These are phyloP conservation scores for Pseudanteris insignis DNA, from an alignment of 2,888 invertebrate species.

Conservation along the genomic window DNA sequence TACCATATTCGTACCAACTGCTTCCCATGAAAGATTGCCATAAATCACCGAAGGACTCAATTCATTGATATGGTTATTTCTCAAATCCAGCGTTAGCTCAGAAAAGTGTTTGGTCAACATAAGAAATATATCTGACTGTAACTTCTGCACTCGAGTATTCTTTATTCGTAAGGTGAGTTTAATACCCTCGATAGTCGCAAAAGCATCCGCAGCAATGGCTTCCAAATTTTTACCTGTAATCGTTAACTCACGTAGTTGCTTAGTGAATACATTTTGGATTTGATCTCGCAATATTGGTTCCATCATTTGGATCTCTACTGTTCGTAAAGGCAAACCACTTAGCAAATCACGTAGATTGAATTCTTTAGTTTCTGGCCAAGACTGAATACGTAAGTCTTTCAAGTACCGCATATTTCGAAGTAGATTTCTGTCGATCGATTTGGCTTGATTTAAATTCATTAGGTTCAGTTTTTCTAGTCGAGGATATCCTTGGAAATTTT, in stretches of 20 bases:
- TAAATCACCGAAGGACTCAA: constrained; percentile 87
- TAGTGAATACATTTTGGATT: constrained; percentile 79
- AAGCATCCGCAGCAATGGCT: constrained; percentile 80
- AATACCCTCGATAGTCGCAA: constrained; percentile 78
- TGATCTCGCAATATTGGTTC: constrained; percentile 80
- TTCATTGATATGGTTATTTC: constrained; percentile 83
- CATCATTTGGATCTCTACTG: constrained; percentile 79
- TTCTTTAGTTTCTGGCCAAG: constrained; percentile 80
- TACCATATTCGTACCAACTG: constrained; percentile 86
- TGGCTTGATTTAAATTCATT: constrained; percentile 77
- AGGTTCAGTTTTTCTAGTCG: constrained; percentile 80
- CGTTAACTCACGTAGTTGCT: constrained; percentile 81
- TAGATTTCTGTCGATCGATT: constrained; percentile 79
- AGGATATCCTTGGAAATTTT: constrained; percentile 76
- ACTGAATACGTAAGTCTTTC: constrained; percentile 76
- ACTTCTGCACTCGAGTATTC: constrained; percentile 79
- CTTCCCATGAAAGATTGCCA: constrained; percentile 88
- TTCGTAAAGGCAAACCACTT: constrained; percentile 76
- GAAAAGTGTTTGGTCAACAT: constrained; percentile 78
- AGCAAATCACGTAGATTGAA: constrained; percentile 78
- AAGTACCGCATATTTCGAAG: constrained; percentile 75
- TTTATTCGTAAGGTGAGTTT: constrained; percentile 81
- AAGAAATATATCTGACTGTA: constrained; percentile 83
- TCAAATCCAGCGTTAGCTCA: constrained; percentile 83
- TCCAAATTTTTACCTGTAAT: constrained; percentile 80